These are phyloP conservation scores for Lamellibrachia satsuma DNA, from an alignment of 2,888 invertebrate species.

Conservation along the genomic window DNA sequence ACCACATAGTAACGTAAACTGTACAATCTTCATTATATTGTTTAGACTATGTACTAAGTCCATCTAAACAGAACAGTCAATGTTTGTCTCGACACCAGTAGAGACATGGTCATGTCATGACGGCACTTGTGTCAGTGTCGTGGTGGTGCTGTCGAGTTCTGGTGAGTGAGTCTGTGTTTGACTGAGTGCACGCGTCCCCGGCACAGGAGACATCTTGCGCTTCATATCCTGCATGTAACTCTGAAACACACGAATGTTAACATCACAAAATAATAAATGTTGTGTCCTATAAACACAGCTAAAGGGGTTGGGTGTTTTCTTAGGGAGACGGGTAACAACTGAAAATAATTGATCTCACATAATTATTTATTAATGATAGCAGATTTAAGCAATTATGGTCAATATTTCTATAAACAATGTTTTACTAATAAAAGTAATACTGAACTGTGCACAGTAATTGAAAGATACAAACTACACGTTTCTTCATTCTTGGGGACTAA, in stretches of 20 bases:
- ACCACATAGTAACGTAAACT: not conserved
- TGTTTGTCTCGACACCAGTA: not conserved
- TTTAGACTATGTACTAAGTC: not conserved
- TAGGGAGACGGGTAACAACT: not conserved
- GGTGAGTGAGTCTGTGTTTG: not conserved
- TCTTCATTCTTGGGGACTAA: not conserved
- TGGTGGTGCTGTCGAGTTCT: not conserved
- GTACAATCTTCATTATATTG: not conserved
- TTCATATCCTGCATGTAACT: slow-evolving; percentile 57
- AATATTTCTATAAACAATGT: not conserved
- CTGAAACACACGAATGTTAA: slow-evolving; percentile 45
- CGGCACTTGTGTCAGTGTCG: not conserved
- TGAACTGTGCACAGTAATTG: not conserved
- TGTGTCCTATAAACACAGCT: not conserved
- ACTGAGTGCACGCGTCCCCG: slow-evolving; percentile 37
- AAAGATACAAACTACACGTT: not conserved
- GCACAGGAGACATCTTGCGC: slow-evolving; percentile 54
- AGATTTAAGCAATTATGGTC: not conserved
- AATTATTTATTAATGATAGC: too few relatives aligned
- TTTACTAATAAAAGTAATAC: not conserved
- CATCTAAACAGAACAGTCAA: not conserved
- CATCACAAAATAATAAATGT: not conserved
- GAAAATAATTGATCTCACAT: too few relatives aligned
- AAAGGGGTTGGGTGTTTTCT: not conserved
- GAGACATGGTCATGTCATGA: not conserved